Evolutionary conservation across 2,888 invertebrate genomes (phyloP), one percentile per base, ranked within the genome.

Genomic region (Stenolophus ochropezus): DNA sequence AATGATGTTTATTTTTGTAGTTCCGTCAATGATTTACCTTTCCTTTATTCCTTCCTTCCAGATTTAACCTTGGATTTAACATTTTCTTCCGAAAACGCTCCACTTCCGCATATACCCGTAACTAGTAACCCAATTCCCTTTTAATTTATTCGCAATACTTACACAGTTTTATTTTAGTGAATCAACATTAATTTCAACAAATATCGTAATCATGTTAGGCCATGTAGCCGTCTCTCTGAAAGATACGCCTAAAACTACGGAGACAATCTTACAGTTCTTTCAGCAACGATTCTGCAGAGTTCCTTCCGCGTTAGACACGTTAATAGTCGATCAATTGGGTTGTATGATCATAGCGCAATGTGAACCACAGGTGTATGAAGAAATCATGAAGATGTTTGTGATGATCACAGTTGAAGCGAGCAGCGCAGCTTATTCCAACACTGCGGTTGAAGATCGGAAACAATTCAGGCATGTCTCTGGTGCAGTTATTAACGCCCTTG

Each of bases 381-480:
- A 97, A 88, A 97, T 99, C 83, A 98, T 99, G 98, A 94, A 96
- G 86, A 97, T 99, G 96, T 99, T 99, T 90, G 96, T 96, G 0
- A 96, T 96, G 88, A 97, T 98, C 86, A 97, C 97, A 0, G 95
- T 98, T 8, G 97, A 98, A 87, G 96, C 97, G 4, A 96, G 97
- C 83, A 96, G 95, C 83, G 92, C 95, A 0, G 93, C 94, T 0
- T 95, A 95, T 84, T 91, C 92, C 0, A 91, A 92, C 20, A 91
- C 91, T 83, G 91, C 92, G 1, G 27, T 25, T 2, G 93, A 93
- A 82, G 92, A 93, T 83, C 91, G 92, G 83, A 91, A 91, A 83
- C 92, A 92, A 83, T 92, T 83, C 86, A 93, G 93, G 74, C 97
- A 98, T 89, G 98, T 99, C 0, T 97, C 98, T 0, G 94, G 96